Evolutionary conservation across 1,140 invertebrate genomes (phyloP).

Genomic region (Cydia splendana): DNA sequence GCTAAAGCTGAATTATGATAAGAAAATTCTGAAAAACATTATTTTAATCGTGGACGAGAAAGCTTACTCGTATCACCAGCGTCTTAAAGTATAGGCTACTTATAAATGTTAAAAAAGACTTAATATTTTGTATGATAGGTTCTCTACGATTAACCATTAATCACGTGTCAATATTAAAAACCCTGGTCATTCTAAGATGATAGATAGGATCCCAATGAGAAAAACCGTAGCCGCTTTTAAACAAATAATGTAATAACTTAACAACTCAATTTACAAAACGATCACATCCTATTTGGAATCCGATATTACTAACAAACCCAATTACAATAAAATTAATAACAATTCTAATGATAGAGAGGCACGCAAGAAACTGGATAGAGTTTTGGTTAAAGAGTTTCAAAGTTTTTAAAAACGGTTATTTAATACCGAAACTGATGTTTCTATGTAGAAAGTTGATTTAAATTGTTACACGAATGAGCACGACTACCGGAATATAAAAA

Average conservation of each 20-base stretch:
- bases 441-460: neutral
- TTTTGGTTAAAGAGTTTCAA: slow-evolving; percentile 16
- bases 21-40: neutral
- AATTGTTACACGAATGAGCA: slow-evolving; percentile 4
- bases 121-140: too few species aligned
- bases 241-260: slow-evolving; percentile 22
- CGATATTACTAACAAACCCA: slow-evolving; percentile 23
- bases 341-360: slow-evolving; percentile 20
- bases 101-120: too few species aligned
- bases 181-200: neutral
- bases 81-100: too few species aligned
- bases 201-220: neutral
- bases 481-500: neutral
- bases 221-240: neutral
- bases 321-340: slow-evolving; percentile 31
- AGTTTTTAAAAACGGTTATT: neutral
- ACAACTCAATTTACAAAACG: slow-evolving; percentile 32
- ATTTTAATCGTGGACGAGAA: neutral
- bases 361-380: neutral
- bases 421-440: neutral
- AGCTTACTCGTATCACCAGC: neutral
- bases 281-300: slow-evolving; percentile 19
- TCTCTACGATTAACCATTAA: neutral
- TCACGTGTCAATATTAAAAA: neutral
- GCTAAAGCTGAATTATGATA: neutral